Base-by-base conservation (phyloP, 1,140 invertebrate species). In the Drosophila ogumai region DNA sequence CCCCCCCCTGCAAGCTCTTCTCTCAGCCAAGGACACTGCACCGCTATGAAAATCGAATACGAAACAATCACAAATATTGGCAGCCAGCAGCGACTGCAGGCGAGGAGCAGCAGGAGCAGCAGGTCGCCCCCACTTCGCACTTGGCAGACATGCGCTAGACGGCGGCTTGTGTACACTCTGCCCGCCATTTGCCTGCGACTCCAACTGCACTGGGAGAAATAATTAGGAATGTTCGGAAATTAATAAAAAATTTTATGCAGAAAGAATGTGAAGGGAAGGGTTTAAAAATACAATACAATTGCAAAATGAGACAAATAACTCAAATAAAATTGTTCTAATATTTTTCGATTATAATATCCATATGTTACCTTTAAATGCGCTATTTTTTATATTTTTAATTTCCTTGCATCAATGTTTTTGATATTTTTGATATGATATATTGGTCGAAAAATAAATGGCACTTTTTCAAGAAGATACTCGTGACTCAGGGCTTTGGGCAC, bases 121-220 rank as follows among this genome's bases (percentile, higher is more conserved):
- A 54, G 54, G 38, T 59, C 68, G 52, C 50, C 57, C 72, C 69
- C 71, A 75, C 66, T 90, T 75, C 68, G 66, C 74, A 90, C 77
- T 81, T 90, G 86, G 79, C 87, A 90, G 86, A 90, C 86, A 91
- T 75, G 67, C 75, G 82, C 86, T 91, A 90, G 86, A 90, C 86
- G 69, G 46, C 82, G 73, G 66, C 69, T 91, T 90, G 82, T 90
- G 87, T 90, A 90, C 82, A 86, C 75, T 85, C 59, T 52, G 55
- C 71, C 64, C 63, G 63, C 61, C 63, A 79, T 84, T 81, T 76
- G 71, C 76, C 75, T 81, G 81, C 44, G 74, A 74, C 75, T 75
- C 68, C 43, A 31, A 15, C 1, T 36, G 58, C 75, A 58, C 61
- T 64, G 9, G 12, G 6, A 59, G 3, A 59, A 64, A 61, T 3